Evolutionary conservation across 2,888 invertebrate species (phyloP), one percentile per base, ranked within the genome.

Genomic region (Caenorhabditis becei): DNA sequence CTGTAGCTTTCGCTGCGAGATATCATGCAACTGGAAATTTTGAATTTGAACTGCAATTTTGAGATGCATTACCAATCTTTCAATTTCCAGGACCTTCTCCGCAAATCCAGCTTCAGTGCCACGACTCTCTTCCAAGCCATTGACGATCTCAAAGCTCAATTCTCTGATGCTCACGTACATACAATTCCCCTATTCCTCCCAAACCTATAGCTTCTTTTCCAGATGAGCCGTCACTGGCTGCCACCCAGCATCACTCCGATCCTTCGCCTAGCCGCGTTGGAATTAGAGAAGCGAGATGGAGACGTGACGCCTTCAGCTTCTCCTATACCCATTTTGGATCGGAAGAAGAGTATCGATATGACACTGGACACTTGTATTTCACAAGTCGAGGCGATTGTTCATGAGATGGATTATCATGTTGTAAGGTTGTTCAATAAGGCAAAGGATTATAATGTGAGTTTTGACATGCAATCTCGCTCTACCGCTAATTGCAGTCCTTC

Each of bases 181-280:
- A 54, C 51, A 14, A 16, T 32, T 26, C 20, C 11, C 26, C 24
- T 4, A 23, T 23, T 24, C 23, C 23, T 8, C 23, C 11, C 7
- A 23, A n/a, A 20, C 35, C 35, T n/a, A n/a, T n/a, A n/a, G n/a
- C 35, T 72, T 26, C 3, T 20, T 26, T 51, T 53, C 14, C 66
- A 83, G 83, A 85, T 85, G 85, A 80, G 74, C 51, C 80, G 82
- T 7, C 89, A 89, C 74, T 89, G 89, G 89, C 75, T 89, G 10
- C 86, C 86, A 2, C 88, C 89, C 10, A 84, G 83, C 8, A 66
- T 89, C 44, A 84, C 80, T 14, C 89, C 89, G 14, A 75, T 86
- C 18, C 77, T 86, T 18, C 74, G 82, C 5, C 47, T 85, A 3
- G 80, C 78, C 2, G 78, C 83, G 0, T 20, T 77, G n/a, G 83